Percentiles rank a stretch among this genome's conserved stretches.
phyloP scores from a whole-genome alignment of 2,797 vertebrate genomes.

The Myripristis jacobus region DNA sequence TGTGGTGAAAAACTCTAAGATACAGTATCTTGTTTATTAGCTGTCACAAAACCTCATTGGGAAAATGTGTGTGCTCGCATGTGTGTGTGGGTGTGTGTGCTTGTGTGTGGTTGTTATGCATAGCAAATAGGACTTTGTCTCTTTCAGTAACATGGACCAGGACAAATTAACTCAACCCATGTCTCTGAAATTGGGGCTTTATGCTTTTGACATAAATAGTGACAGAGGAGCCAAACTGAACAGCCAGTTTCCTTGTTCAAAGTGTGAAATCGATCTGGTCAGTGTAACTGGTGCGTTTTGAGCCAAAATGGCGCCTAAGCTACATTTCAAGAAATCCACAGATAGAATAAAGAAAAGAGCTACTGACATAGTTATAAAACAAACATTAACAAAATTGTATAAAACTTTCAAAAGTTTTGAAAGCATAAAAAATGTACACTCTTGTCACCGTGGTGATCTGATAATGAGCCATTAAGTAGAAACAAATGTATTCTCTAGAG shows the following conservation, averaged over 20 bases:
- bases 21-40: conserved; percentile 38
- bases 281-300: conserved; percentile 18
- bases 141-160: conserved; percentile 22
- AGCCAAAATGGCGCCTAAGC: conserved; percentile 47
- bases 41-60: conserved; percentile 33
- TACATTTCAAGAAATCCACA: conserved; percentile 58
- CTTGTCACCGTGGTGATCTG: conserved; percentile 55
- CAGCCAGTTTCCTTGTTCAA: not conserved
- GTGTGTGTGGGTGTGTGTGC: conserved; percentile 7
- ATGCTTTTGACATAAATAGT: not conserved
- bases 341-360: conserved; percentile 35
- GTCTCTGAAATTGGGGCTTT: not conserved
- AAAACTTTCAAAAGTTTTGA: conserved; percentile 82
- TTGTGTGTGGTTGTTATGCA: conserved; percentile 1
- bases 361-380: conserved; percentile 78
- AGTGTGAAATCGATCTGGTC: conserved; percentile 29
- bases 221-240: not conserved
- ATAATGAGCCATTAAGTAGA: conserved; percentile 30
- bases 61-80: not conserved
- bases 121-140: conserved; percentile 31
- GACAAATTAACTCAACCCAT: conserved; percentile 12
- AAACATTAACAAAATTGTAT: conserved; percentile 83
- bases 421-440: conserved; percentile 81
- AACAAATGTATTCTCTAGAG: conserved; percentile 58
- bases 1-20: conserved; percentile 45